Evolutionary conservation across 2,797 vertebrate species (phyloP).

Genomic region (Moxostoma hubbsi): DNA sequence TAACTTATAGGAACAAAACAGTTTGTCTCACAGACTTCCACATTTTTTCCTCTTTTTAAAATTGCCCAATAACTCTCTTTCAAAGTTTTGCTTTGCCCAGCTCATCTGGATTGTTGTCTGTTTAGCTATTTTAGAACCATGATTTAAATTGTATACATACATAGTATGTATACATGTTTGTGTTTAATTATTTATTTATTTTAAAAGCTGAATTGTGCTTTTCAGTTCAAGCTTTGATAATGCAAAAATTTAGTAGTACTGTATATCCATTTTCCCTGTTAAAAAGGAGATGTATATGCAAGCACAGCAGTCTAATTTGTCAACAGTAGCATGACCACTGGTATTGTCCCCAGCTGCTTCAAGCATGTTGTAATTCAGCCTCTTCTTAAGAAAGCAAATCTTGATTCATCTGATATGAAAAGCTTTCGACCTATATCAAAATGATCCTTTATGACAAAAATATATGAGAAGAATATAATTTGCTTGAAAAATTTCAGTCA

Average conservation of each 20-base stretch:
- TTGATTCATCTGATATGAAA: no score
- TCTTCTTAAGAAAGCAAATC: no score
- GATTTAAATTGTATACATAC: not conserved
- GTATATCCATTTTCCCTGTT: conserved; percentile 21
- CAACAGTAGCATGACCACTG: no score
- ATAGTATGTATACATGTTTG: not conserved
- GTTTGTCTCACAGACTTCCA: not conserved
- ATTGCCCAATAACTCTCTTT: not conserved
- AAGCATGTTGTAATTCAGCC: no score
- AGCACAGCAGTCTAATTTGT: conserved; percentile 25
- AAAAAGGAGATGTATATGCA: conserved; percentile 11
- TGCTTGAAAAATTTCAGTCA: no score
- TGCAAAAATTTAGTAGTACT: not conserved
- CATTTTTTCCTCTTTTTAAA: not conserved
- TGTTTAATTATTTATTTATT: not conserved
- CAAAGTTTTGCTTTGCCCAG: not conserved
- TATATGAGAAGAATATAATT: no score
- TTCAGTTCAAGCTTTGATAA: not conserved
- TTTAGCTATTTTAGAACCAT: not conserved
- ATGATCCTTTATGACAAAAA: no score
- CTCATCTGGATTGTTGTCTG: not conserved
- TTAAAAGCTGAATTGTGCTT: not conserved
- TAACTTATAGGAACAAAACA: no score
- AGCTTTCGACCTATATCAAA: no score
- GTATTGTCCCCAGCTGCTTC: no score